Conservation (phyloP, 2,797 vertebrate species). For the Poecilia velifera region DNA sequence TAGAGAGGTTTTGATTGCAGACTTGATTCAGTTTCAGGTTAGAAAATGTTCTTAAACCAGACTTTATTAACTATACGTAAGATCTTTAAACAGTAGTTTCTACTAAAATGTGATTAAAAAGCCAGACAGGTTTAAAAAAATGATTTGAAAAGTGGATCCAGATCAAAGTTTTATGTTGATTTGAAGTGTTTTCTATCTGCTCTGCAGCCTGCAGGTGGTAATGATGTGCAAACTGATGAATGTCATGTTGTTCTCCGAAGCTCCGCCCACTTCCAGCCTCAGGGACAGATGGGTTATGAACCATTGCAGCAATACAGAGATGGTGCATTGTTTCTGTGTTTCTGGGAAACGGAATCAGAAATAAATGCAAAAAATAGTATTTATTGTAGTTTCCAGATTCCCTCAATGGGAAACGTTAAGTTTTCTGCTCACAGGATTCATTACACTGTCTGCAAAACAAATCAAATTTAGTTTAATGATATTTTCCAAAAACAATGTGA, state of each 20-base stretch:
- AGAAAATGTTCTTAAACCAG: not conserved
- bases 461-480: not conserved
- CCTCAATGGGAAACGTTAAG: not conserved
- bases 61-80: not conserved
- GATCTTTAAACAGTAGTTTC: not conserved
- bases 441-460: not conserved
- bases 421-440: not conserved
- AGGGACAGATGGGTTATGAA: slow-evolving; percentile 57
- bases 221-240: slow-evolving; percentile 44
- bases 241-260: slow-evolving; percentile 51
- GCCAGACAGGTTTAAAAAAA: not conserved
- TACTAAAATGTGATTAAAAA: not conserved
- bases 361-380: slow-evolving; percentile 25
- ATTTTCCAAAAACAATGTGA: not conserved
- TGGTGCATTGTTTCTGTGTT: slow-evolving; percentile 17
- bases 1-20: not conserved
- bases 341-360: slow-evolving; percentile 29
- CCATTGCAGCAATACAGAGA: slow-evolving; percentile 60
- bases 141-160: not conserved
- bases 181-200: not conserved
- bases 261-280: slow-evolving; percentile 32
- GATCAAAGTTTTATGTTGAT: not conserved
- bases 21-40: not conserved
- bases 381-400: slow-evolving; percentile 24
- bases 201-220: slow-evolving; percentile 13